Evolutionary conservation across 1,140 invertebrate genomes (phyloP), one percentile per base, ranked within the genome.

Genomic region (Drosophila dunni): DNA sequence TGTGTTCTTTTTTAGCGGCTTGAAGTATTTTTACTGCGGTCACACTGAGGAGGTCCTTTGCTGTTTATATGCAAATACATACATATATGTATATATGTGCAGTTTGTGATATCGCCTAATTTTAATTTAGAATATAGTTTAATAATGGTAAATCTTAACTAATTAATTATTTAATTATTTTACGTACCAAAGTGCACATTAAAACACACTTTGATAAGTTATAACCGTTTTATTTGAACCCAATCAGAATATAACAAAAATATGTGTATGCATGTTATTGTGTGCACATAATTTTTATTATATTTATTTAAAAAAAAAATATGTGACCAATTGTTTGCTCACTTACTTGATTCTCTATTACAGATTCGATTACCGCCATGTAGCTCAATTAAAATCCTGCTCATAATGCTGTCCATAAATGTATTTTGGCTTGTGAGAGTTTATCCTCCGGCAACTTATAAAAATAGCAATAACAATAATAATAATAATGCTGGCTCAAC

Each of bases 401-500:
- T 88, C 62, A 40, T 67, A 6, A 11, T 88, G 24, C 54, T 88
- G 10, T 77, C 62, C 15, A 44, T 83, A 7, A 88, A 89, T 33
- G 71, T 89, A 17, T 60, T 89, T 11, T 88, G 84, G 84, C 45
- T 89, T 7, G 36, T 88, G 3, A 70, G 70, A 66, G 72, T 85
- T 20, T 86, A 86, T 76, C 75, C 79, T 11, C 82, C 83, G 8
- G 42, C 60, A 5, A 51, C 65, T 36, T 54, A 29, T 29, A 29
- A 6, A 29, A 29, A 29, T 29, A 29, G 17, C n/a, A n/a, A 70
- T 63, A 53, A 24, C 7, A 42, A 42, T 42, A 42, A 38, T 34
- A 54, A 38, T 11, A 36, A 56, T 1, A 56, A 51, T 6, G 68
- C 40, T 15, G 67, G 68, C n/a, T 51, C 36, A 0, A 48, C 29